Conservation (phyloP, 1,140 invertebrate species). For the Atta texana region DNA sequence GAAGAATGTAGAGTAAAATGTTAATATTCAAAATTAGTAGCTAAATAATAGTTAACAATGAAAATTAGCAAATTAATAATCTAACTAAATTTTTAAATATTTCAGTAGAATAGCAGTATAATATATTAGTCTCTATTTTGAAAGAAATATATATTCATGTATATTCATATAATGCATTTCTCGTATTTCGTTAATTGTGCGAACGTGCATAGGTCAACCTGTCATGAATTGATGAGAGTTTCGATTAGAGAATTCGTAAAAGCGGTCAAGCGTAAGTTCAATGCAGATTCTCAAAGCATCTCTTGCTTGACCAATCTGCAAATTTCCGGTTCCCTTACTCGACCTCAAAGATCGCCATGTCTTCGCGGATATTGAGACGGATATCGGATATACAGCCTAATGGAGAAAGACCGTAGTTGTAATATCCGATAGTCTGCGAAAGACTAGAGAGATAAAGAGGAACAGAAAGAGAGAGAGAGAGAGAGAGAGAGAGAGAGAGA, state of each 20-base stretch:
- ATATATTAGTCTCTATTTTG: neutral
- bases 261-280: conserved; percentile 34
- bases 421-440: conserved; percentile 50
- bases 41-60: neutral
- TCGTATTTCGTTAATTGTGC: neutral
- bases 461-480: conserved; percentile 7
- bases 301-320: conserved; percentile 25
- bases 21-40: neutral
- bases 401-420: conserved; percentile 34
- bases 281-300: conserved; percentile 40
- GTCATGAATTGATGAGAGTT: conserved; percentile 27
- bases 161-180: neutral
- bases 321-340: conserved; percentile 61
- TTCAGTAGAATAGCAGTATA: neutral
- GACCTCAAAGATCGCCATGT: conserved; percentile 47
- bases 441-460: conserved; percentile 26
- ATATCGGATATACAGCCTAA: conserved; percentile 51
- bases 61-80: neutral
- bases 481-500: neutral
- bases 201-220: neutral
- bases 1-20: neutral
- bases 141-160: neutral
- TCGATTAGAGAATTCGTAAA: conserved; percentile 15
- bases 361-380: conserved; percentile 55
- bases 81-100: neutral